Evolutionary conservation across 2,113 vertebrate genomes (phyloP), one percentile per base, ranked within the genome.

Genomic region (Trinectes maculatus): DNA sequence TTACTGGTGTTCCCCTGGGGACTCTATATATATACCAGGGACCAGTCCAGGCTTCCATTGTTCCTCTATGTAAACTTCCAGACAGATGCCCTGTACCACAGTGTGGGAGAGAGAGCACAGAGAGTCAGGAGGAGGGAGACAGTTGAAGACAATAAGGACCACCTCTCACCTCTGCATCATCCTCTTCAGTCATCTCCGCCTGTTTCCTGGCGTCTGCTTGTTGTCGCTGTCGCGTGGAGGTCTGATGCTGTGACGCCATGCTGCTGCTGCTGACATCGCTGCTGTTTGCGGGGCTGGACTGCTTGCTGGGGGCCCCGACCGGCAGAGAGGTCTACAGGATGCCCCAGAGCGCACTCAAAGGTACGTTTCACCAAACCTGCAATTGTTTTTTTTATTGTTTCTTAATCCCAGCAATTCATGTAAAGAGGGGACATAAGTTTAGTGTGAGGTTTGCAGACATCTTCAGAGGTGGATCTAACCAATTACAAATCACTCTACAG

Each of bases 1-100:
- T 66, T 63, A 42, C 66, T 82, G 74, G 71, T 88, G 59, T 86
- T 84, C 76, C 84, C 87, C 74, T 64, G 72, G 90, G 84, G 93
- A 77, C 92, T 80, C 87, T 92, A 94, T 96, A 96, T 96, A 96
- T 95, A 95, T 95, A 93, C 84, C 86, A 88, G 83, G 82, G 77
- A 83, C 79, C 63, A 77, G 84, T 87, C 76, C 65, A 83, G 67
- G 53, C 77, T 82, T 68, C 87, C 86, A 91, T 93, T 92, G 91
- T 92, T 92, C 76, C 73, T 73, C 83, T 65, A 86, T 83, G 83
- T 87, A 89, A 89, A 88, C 78, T 88, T 87, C 68, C 80, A 86
- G 86, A 89, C 92, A 91, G 89, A 92, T 89, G 89, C 88, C 66
- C 84, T 70, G 74, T 82, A 73, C 55, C 60, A 49, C 53, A 80